Evolutionary conservation across 1,140 invertebrate species (phyloP).

Genomic region (Phenacoccus solenopsis): DNA sequence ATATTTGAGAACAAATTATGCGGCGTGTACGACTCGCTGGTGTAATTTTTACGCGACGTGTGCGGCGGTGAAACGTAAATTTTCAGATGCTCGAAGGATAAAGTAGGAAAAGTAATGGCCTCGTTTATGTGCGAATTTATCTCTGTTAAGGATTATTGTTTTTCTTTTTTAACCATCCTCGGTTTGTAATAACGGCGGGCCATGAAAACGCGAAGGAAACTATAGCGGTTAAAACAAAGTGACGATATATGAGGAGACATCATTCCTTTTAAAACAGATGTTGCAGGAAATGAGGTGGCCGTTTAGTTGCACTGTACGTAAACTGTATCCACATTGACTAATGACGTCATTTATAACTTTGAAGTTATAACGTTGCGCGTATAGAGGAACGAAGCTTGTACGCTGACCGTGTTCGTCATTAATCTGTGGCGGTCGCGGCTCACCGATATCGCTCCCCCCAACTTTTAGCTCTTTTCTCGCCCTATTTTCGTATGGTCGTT

Average conservation of each 20-base stretch:
- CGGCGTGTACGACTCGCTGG: too few relatives aligned
- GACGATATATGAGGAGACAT: conserved; percentile 1
- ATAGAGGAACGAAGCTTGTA: not conserved
- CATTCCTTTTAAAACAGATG: conserved; percentile 2
- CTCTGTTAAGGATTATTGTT: conserved; percentile 2
- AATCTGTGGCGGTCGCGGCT: not conserved
- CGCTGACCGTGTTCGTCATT: not conserved
- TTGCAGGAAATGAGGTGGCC: not conserved
- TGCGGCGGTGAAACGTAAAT: not conserved
- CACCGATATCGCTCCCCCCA: not conserved
- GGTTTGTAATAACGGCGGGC: not conserved
- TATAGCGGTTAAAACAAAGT: not conserved
- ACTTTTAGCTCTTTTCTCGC: too few relatives aligned
- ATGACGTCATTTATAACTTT: conserved; percentile 3
- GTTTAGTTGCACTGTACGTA: not conserved
- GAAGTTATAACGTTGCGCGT: not conserved
- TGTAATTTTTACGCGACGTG: too few relatives aligned
- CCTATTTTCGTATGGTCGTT: too few relatives aligned
- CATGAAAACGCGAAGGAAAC: not conserved
- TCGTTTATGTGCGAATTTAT: conserved; percentile 6
- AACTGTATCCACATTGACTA: conserved; percentile 1
- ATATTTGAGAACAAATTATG: too few relatives aligned
- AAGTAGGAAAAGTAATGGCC: conserved; percentile 5
- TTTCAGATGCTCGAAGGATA: conserved; percentile 12
- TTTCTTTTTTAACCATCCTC: not conserved